These are phyloP conservation scores for Eilema sororculum DNA, from an alignment of 2,888 invertebrate genomes.

Conservation along the genomic window DNA sequence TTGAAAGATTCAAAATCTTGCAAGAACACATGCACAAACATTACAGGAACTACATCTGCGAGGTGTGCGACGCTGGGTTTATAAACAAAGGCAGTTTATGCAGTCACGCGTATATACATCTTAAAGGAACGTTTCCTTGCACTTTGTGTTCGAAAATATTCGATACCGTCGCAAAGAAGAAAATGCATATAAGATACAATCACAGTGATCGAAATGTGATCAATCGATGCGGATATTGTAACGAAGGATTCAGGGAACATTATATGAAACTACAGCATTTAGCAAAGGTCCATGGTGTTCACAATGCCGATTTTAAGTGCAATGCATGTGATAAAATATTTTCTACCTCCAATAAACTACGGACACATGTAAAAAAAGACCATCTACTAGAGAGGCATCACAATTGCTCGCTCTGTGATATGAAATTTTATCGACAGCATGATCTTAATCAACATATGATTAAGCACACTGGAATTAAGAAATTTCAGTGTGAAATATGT, in stretches of 20 bases:
- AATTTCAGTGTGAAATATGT: constrained; percentile 69
- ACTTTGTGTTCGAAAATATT: constrained; percentile 73
- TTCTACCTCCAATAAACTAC: constrained; percentile 27
- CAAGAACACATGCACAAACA: constrained; percentile 67
- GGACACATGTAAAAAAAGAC: constrained; percentile 54
- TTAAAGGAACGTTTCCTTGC: constrained; percentile 61
- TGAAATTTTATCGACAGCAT: constrained; percentile 50
- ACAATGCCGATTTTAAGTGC: constrained; percentile 42
- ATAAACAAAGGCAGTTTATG: constrained; percentile 56
- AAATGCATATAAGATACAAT: constrained; percentile 69
- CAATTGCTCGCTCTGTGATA: constrained; percentile 49
- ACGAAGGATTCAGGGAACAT: constrained; percentile 53
- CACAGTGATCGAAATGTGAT: constrained; percentile 47
- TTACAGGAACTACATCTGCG: constrained; percentile 66
- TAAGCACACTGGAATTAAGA: constrained; percentile 74
- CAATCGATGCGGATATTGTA: constrained; percentile 59
- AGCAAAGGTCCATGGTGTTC: constrained; percentile 46
- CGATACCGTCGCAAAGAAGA: constrained; percentile 69
- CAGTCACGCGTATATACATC: constrained; percentile 59
- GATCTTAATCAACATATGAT: constrained; percentile 69
- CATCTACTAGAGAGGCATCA: constrained; percentile 51
- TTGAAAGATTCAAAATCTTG: constrained; percentile 52
- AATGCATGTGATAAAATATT: constrained; percentile 54
- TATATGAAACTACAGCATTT: constrained; percentile 53
- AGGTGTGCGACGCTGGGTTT: constrained; percentile 65